Conservation (phyloP, 35 echinoderm and acorn worm species). For the Hemicentrotus pulcherrimus region DNA sequence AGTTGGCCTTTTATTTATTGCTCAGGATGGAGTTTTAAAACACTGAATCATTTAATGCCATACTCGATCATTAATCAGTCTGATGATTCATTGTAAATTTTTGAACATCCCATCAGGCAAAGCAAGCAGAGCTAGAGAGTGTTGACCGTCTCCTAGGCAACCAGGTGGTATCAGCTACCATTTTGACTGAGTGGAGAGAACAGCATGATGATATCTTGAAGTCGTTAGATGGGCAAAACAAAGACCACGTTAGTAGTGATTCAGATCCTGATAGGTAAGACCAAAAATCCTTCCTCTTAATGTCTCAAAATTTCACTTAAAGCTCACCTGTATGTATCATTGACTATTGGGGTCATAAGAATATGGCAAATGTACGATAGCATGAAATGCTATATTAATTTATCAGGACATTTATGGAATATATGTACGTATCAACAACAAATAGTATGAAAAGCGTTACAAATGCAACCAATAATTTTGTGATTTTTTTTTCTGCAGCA, state of each 20-base stretch:
- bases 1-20: too few relatives aligned
- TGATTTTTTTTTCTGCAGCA: background rate
- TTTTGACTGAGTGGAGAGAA: constrained; percentile 42
- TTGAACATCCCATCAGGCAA: constrained; percentile 24
- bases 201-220: constrained; percentile 44
- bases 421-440: too few relatives aligned
- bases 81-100: background rate
- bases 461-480: background rate
- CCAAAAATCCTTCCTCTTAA: too few relatives aligned
- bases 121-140: constrained; percentile 45
- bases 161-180: background rate
- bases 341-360: too few relatives aligned
- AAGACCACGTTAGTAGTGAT: constrained; percentile 30
- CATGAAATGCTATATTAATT: too few relatives aligned
- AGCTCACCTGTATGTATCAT: too few relatives aligned
- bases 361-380: too few relatives aligned
- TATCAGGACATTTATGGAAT: too few relatives aligned
- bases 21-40: too few relatives aligned
- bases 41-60: too few relatives aligned
- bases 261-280: constrained; percentile 27
- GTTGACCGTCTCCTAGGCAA: constrained; percentile 11
- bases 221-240: background rate
- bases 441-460: background rate
- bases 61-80: too few relatives aligned
- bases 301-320: too few relatives aligned